Evolutionary conservation across 2,888 invertebrate species (phyloP), one percentile per base, ranked within the genome.

Genomic region (Agrilus mali): DNA sequence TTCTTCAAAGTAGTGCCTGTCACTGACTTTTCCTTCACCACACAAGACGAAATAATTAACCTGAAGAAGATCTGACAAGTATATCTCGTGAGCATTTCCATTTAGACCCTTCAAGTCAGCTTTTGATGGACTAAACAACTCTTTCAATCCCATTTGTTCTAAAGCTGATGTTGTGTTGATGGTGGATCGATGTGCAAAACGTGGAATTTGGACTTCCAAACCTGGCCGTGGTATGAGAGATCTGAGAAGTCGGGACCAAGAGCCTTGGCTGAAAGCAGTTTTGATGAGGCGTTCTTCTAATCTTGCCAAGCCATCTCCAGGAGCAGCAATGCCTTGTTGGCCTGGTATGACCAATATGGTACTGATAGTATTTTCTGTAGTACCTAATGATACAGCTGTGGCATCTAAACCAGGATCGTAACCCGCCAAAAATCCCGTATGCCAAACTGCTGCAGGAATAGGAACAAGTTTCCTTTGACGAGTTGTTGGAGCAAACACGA

Each of bases 391-490:
- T 4, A 86, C 82, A 1, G 82, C 82, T 0, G 90, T 90, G 0
- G 87, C 88, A 57, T 90, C 90, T 32, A 90, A 64, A 32, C 78
- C 78, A 0, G 86, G 83, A 53, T 90, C 89, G 59, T 89, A 90
- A 8, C 89, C 88, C 2, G 88, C 89, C 17, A 86, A 68, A 53
- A 90, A 86, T 7, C 82, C 82, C 6, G 71, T 71, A 51, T 78
- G 76, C 68, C 81, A 88, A 0, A 88, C 81, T 0, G 81, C 84
- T 0, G 89, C 87, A 0, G 89, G 89, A 4, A 90, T 82, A 1
- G 87, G 87, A 1, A 90, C 79, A 5, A 90, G 68, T 38, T 88
- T 77, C 27, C 86, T 74, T 61, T 86, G 86, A 17, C 86, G 74
- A 2, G 86, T 79, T 7, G 81, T 82, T 0, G 85, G 88, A 35